phyloP scores from a whole-genome alignment of 2,113 vertebrate species.

The Eira barbara region DNA sequence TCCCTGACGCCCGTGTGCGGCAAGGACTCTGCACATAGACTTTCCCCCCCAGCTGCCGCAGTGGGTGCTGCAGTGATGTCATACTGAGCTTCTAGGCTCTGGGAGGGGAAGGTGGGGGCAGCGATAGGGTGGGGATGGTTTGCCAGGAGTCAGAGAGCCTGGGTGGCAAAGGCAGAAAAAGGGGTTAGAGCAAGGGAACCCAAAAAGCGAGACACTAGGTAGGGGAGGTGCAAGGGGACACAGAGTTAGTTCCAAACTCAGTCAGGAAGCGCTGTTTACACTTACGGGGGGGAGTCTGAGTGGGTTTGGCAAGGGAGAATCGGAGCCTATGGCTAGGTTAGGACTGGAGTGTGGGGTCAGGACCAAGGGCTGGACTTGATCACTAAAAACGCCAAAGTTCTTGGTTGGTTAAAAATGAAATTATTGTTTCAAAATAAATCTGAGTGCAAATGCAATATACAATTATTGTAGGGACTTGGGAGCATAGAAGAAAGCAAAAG shows the following conservation, averaged over 20 bases:
- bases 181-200: not conserved
- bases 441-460: not conserved
- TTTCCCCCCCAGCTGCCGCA: not conserved
- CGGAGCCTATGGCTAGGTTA: not conserved
- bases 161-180: not conserved
- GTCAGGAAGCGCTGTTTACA: not conserved
- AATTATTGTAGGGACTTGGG: slow-evolving; percentile 1
- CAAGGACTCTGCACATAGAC: not conserved
- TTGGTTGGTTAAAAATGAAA: not conserved
- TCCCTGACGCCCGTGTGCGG: not conserved
- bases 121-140: not conserved
- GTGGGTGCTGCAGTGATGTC: not conserved
- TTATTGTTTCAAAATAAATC: not conserved
- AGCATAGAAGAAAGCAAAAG: slow-evolving; percentile 39
- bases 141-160: not conserved
- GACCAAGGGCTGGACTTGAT: not conserved
- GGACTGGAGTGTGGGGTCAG: not conserved
- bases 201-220: not conserved
- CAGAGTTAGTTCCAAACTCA: not conserved
- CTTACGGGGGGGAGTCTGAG: not conserved
- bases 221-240: not conserved
- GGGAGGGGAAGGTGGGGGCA: not conserved
- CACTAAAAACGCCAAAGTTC: not conserved
- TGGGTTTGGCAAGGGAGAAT: not conserved
- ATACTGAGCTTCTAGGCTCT: not conserved